These are phyloP conservation scores for Chlorodrepanis virens DNA, from an alignment of 2,113 vertebrate species.

Conservation along the genomic window DNA sequence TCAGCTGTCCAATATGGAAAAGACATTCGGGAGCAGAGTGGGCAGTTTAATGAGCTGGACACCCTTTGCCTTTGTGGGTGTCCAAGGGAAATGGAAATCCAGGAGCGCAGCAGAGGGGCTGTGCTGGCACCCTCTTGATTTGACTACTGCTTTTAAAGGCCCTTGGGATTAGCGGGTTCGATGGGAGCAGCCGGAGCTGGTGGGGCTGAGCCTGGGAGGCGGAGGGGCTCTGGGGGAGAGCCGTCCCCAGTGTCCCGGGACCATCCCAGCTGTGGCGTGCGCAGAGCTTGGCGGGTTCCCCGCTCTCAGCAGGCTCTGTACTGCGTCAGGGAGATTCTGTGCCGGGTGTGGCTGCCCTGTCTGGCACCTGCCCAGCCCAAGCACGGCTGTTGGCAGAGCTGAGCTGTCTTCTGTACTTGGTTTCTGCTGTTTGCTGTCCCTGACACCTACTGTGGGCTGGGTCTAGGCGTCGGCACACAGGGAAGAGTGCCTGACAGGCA, in stretches of 20 bases:
- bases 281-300: neutral
- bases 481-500: neutral
- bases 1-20: neutral
- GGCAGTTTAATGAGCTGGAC: constrained; percentile 23
- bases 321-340: neutral
- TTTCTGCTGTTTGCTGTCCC: neutral
- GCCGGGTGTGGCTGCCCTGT: neutral
- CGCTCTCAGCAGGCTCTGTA: neutral
- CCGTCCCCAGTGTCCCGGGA: rapidly evolving
- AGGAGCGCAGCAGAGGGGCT: neutral
- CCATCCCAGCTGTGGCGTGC: rapidly evolving
- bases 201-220: rapidly evolving
- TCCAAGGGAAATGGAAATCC: constrained; percentile 8
- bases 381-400: neutral
- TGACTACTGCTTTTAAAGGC: neutral
- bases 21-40: neutral
- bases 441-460: neutral
- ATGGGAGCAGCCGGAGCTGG: rapidly evolving
- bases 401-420: neutral
- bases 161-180: rapidly evolving
- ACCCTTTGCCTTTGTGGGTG: neutral
- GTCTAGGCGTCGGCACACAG: rapidly evolving
- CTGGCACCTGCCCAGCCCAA: neutral
- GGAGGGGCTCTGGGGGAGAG: rapidly evolving
- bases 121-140: neutral